Base-by-base conservation (phyloP, 2,888 invertebrate species). In the Rhogogaster chlorosoma region DNA sequence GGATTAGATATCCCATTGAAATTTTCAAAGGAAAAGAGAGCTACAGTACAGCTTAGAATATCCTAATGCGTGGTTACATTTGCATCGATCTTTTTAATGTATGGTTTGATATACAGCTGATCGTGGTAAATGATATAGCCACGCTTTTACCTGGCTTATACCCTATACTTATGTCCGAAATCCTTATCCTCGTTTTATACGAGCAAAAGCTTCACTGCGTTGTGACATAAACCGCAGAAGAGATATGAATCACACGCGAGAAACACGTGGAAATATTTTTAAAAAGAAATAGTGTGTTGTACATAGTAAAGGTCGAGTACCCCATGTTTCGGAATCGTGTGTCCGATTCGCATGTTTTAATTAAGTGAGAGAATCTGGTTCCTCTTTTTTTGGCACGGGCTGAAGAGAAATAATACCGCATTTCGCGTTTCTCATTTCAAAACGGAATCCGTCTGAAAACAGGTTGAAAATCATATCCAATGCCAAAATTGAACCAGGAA, bases 161-260 rank as follows among this genome's bases (percentile, higher is more conserved):
- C 18, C 2, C 12, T 18, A n/a, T 53, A 53, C 53, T n/a, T 22
- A 73, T 32, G 77, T 7, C 53, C 49, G 32, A 77, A 49, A 77
- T 49, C 53, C 45, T 77, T 53, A 77, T 77, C 77, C 53, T 53
- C 18, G 12, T 53, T 18, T 12, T 38, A 61, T 80, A 18, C 38
- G 61, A 22, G 29, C 18, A 38, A 80, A 80, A 9, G 26, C 61
- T 22, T 73, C 53, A 12, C 18, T 9, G 61, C 61, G 80, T 38
- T 15, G 38, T 29, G 5, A 61, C 22, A 22, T 49, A 36, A 61
- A 18, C 61, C 22, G 38, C 36, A 18, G 61, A 80, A 32, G 9
- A 80, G 80, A 80, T 80, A 80, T 57, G 80, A 61, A 80, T 80
- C 80, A 22, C 57, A 22, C 38, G 61, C 22, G 57, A 80, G 38